Conservation (phyloP, 2,888 invertebrate genomes). For the Aporophyla lueneburgensis region DNA sequence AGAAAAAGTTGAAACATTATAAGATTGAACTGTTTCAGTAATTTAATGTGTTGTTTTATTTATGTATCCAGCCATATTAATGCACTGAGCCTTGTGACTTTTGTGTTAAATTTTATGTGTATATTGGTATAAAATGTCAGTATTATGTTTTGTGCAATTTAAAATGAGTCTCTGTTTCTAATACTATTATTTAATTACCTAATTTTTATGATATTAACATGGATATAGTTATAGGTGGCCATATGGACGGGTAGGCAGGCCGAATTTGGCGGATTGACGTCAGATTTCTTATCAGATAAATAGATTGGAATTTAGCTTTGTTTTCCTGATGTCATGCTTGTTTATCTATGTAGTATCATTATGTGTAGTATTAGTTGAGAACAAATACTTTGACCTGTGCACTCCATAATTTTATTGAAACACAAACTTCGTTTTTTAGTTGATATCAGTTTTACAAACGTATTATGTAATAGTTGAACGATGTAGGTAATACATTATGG, state of each 20-base stretch:
- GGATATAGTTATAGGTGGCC: conserved; percentile 21
- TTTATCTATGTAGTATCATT: neutral
- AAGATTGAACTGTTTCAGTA: conserved; percentile 19
- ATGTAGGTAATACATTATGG: conserved; percentile 4
- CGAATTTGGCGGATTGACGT: neutral
- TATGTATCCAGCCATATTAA: conserved; percentile 22
- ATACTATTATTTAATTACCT: conserved; percentile 26
- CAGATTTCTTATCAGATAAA: conserved; percentile 14
- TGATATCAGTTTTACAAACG: conserved; percentile 11
- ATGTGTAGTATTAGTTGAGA: neutral
- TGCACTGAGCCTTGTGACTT: conserved; percentile 6
- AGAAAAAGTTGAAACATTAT: neutral
- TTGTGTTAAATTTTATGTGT: conserved; percentile 23
- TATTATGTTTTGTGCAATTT: conserved; percentile 67
- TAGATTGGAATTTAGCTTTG: neutral
- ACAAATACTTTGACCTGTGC: conserved; percentile 22
- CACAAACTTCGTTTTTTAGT: conserved; percentile 2
- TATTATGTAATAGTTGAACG: conserved; percentile 9
- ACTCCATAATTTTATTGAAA: conserved; percentile 15
- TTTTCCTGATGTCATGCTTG: neutral
- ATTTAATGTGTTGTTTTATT: conserved; percentile 35
- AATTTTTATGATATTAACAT: conserved; percentile 58
- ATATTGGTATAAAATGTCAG: conserved; percentile 53
- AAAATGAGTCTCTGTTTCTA: conserved; percentile 16
- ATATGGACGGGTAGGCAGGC: neutral